Base-by-base conservation (phyloP, 2,888 invertebrate species). In the Trachelus stipa region DNA sequence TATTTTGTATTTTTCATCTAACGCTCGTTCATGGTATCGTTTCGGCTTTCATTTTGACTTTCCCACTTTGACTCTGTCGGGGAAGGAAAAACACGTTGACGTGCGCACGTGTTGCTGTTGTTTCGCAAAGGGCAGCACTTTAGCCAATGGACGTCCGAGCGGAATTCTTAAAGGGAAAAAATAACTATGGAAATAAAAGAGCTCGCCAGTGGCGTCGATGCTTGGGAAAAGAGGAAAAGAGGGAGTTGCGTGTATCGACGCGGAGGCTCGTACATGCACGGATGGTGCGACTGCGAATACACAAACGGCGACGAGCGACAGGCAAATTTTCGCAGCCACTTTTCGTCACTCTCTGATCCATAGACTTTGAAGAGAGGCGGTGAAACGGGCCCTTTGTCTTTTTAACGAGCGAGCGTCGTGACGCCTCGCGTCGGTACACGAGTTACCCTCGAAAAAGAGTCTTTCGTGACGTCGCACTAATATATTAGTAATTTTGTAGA, bases 401-500 rank as follows among this genome's bases (percentile, higher is more conserved):
- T 56, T 23, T 56, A 56, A 56, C 56, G 56, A 56, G 56, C 23
- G 56, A 15, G 56, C 56, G 23, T 56, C 56, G 23, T 6, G 56
- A 56, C 56, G 56, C 56, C 56, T 56, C 56, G 56, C 23, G 56
- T 56, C 56, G 23, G 9, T 56, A 56, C 23, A 2, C 23, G 0
- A 4, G 0, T 15, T 6, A 12, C 40, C 15, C 15, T 40, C 15
- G 15, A 23, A 23, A 56, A 6, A 23, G 23, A 56, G 23, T 56
- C 56, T 23, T 23, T 56, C 56, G 23, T 56, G 56, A 56, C 56
- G 56, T 56, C 56, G 56, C 23, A 9, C 56, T 56, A 23, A 56
- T 56, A 9, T 9, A 9, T 15, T 9, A 23, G 35, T 79, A 77
- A 77, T 79, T 79, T 73, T 77, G 69, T 75, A 76, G 33, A 34